Base-by-base conservation (phyloP, 1,140 invertebrate species). In the Aradophagus sp. region DNA sequence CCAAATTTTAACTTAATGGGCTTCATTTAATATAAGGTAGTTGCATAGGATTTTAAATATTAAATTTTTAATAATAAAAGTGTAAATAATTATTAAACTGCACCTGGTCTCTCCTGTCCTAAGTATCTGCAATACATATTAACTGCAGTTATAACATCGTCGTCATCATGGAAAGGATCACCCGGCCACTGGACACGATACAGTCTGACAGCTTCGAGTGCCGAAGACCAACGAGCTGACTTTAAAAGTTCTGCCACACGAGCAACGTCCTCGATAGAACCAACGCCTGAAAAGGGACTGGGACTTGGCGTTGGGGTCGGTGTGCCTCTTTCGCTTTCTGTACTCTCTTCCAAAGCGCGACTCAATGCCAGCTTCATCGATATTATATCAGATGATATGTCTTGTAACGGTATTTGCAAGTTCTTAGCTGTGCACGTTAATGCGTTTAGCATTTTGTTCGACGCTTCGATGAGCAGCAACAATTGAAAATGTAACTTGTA, bases 401-500 rank as follows among this genome's bases (percentile, higher is more conserved):
- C 89, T 68, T 87, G 86, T 10, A 90, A 77, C 75, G 88, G 78
- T 50, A 81, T 87, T 55, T 87, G 84, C 19, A 86, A 82, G 42
- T 80, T 87, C 59, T 84, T 85, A 16, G 89, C 84, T 5, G 88
- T 87, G 8, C 81, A 81, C 10, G 87, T 86, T n/a, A 93, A 82
- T 0, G 89, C 86, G 0, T 86, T 82, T 42, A 96, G 87, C 88
- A 98, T 93, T 86, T 98, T 98, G 76, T 94, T 93, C 71, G 95
- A 95, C 11, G 94, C 93, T 85, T 99, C 96, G 36, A 97, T 90
- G 1, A 99, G 86, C 14, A 98, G 82, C 6, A 98, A 85, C 8
- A 98, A 86, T 80, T 99, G 97, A 77, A 99, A 97, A 79, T 97
- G 94, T 2, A 99, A 87, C 79, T 97, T 97, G 83, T 98, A 97